Conservation (phyloP, 2,888 invertebrate species). For the Plebejus anna region DNA sequence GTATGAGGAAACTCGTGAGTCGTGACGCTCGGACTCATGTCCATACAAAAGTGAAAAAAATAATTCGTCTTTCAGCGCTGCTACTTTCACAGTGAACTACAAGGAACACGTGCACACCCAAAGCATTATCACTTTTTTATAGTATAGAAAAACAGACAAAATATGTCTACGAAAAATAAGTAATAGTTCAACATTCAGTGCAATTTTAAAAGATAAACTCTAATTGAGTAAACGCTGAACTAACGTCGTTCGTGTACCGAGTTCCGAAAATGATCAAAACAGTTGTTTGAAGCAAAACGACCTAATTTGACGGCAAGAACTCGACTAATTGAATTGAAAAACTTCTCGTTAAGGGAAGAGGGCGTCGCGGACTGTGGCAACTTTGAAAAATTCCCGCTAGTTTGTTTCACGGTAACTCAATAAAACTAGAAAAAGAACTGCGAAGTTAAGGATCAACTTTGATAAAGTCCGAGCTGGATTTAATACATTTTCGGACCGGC, state of each 20-base stretch:
- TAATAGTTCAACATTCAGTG: not conserved
- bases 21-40: too few relatives aligned
- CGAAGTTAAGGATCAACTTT: conserved; percentile 62
- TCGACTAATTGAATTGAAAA: conserved; percentile 65
- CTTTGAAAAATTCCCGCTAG: conserved; percentile 70
- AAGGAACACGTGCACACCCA: too few relatives aligned
- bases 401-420: conserved; percentile 70
- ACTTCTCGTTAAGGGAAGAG: conserved; percentile 49
- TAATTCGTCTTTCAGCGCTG: too few relatives aligned
- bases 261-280: conserved; percentile 29
- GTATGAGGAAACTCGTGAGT: too few relatives aligned
- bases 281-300: conserved; percentile 40
- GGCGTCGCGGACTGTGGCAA: conserved; percentile 47
- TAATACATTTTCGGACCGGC: conserved; percentile 39
- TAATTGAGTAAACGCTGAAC: not conserved
- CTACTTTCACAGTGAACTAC: too few relatives aligned
- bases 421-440: conserved; percentile 39
- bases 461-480: conserved; percentile 40
- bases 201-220: not conserved
- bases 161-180: too few relatives aligned
- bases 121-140: too few relatives aligned
- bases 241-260: conserved; percentile 2
- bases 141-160: too few relatives aligned
- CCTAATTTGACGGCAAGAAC: conserved; percentile 37
- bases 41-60: too few relatives aligned